Evolutionary conservation across 2,888 invertebrate genomes (phyloP), one percentile per base, ranked within the genome.

Genomic region (Drosophila mimetica): DNA sequence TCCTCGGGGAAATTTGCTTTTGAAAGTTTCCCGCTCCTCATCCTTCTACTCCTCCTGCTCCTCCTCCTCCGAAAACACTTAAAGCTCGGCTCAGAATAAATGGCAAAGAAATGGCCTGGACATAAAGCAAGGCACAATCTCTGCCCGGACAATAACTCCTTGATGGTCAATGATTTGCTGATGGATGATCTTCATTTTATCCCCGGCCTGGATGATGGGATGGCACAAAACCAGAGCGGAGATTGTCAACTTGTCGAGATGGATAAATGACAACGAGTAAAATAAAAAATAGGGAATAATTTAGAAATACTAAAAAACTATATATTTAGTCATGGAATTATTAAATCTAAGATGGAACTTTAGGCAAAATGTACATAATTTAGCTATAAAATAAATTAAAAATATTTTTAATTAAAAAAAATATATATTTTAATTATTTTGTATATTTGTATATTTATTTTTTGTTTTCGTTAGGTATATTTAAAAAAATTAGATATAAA

Each of bases 1-100:
- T 83, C 86, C 83, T 86, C 61, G 44, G 83, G 86, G 83, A 83
- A 86, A 83, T 86, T 86, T 81, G 83, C 81, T 84, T 82, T 77
- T 75, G 74, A 71, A 77, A 84, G 63, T 86, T 80, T 65, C 65
- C 42, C 42, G 1, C n/a, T n/a, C 42, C n/a, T 7, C 7, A 7
- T 1, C 7, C 4, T 5, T 30, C 16, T 41, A 18, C 28, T 14
- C n/a, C 28, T 14, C n/a, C 25, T 11, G 2, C 48, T 16, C 18
- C 18, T 25, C 18, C 32, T 36, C 18, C 22, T 13, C 13, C 28
- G 20, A 74, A 63, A 79, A 83, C 83, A 80, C 83, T 83, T 83
- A 71, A 79, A 80, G 76, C 54, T 54, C 54, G 41, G 63, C 66
- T 20, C 77, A 16, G 52, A 63, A 44, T 22, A 39, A 39, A 65